phyloP scores from a whole-genome alignment of 2,113 vertebrate genomes.

The Ophthalmolycus amberensis region DNA sequence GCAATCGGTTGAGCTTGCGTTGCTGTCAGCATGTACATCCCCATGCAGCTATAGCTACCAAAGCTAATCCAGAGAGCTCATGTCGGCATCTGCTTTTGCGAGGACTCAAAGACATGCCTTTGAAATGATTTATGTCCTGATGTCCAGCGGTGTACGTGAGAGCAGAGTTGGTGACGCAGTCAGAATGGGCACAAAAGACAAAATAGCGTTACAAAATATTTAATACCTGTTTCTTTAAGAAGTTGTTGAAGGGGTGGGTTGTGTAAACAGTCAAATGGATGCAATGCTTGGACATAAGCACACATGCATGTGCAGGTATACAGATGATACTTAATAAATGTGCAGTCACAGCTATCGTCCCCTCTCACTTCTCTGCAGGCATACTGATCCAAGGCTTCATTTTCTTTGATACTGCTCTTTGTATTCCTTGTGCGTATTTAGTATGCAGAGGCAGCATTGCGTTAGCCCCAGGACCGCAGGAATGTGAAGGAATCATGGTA shows the following conservation, averaged over 20 bases:
- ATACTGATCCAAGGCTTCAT: neutral
- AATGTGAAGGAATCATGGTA: constrained; percentile 14
- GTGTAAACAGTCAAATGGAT: neutral
- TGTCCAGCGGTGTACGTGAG: neutral
- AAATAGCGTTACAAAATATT: neutral
- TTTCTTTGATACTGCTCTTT: constrained; percentile 1
- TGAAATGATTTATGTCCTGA: neutral
- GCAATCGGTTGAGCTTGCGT: too few relatives aligned
- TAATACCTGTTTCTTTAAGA: neutral
- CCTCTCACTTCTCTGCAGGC: neutral
- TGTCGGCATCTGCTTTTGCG: too few relatives aligned
- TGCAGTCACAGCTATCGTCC: neutral
- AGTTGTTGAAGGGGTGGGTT: neutral
- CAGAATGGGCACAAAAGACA: neutral
- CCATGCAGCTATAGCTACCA: neutral
- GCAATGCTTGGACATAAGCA: neutral
- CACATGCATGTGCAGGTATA: too few relatives aligned
- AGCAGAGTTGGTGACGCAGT: neutral
- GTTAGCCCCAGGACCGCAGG: neutral
- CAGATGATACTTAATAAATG: neutral
- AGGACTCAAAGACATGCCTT: neutral
- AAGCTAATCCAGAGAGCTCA: too few relatives aligned
- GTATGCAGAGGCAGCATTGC: neutral
- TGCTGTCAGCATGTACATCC: neutral
- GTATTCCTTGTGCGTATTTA: neutral